phyloP scores from a whole-genome alignment of 2,888 invertebrate genomes.

The Micropterix aruncella region DNA sequence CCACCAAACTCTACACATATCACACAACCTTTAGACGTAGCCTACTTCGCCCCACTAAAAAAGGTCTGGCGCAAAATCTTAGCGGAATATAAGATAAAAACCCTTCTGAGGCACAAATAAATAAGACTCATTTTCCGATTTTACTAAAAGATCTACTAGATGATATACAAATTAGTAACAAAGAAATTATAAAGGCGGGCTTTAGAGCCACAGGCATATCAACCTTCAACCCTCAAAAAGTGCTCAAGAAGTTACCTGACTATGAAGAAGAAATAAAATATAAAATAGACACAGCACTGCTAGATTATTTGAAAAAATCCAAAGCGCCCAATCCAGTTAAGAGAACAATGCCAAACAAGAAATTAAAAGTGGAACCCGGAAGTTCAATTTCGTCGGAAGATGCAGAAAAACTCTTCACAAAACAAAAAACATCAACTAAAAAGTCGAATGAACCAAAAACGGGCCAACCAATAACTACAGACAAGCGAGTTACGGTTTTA shows the following conservation, averaged over 20 bases:
- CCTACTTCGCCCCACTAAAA: slow-evolving; percentile 15
- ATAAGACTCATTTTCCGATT: slow-evolving; percentile 9
- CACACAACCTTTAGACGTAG: slow-evolving; percentile 15
- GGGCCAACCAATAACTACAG: no score
- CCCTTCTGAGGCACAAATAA: slow-evolving; percentile 7
- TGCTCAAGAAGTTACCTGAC: slow-evolving; percentile 7
- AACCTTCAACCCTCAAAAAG: slow-evolving; percentile 8
- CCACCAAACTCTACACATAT: slow-evolving; percentile 16
- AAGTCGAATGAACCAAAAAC: no score
- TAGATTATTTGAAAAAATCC: slow-evolving; percentile 8
- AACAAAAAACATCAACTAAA: no score
- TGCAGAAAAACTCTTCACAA: no score
- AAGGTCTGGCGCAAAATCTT: no score
- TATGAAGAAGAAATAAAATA: no score
- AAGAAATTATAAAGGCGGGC: slow-evolving; percentile 10
- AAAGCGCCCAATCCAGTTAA: slow-evolving; percentile 9
- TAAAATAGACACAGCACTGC: slow-evolving; percentile 5
- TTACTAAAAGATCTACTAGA: slow-evolving; percentile 7
- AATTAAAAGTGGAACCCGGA: no score
- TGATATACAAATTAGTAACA: slow-evolving; percentile 9
- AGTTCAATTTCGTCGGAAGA: no score
- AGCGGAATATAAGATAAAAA: no score
- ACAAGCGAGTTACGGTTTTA: no score
- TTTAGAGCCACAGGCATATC: slow-evolving; percentile 10
- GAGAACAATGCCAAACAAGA: slow-evolving; percentile 11